phyloP scores from a whole-genome alignment of 2,888 invertebrate species.

The Bugula neritina region DNA sequence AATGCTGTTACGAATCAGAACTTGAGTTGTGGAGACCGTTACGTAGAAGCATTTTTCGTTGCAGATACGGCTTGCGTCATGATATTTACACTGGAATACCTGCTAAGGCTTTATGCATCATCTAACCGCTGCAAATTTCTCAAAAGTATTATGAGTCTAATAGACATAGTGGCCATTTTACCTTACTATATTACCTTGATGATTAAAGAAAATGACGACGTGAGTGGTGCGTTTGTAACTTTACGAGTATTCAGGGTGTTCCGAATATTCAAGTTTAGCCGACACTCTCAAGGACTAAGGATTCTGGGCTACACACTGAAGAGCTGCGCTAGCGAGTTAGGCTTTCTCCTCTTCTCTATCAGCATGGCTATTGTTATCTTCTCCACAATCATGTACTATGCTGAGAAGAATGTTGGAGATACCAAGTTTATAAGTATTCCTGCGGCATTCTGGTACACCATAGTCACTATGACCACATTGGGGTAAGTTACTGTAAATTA shows the following conservation, averaged over 20 bases:
- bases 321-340: constrained; percentile 96
- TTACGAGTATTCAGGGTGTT: constrained; percentile 97
- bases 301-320: constrained; percentile 99
- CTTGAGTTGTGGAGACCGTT: constrained; percentile 87
- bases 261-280: constrained; percentile 99
- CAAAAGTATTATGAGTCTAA: constrained; percentile 96
- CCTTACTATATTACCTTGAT: constrained; percentile 98
- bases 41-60: constrained; percentile 89
- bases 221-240: constrained; percentile 97
- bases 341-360: constrained; percentile 96
- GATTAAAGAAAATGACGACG: constrained; percentile 95
- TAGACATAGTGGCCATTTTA: constrained; percentile 97
- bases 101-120: constrained; percentile 87
- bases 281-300: constrained; percentile 95
- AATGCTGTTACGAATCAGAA: constrained; percentile 56
- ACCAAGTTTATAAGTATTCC: constrained; percentile 99
- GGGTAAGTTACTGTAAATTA: constrained; percentile 89
- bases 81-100: constrained; percentile 98
- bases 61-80: constrained; percentile 99
- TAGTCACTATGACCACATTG: constrained; percentile 98
- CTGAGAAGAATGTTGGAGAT: constrained; percentile 94
- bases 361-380: constrained; percentile 99
- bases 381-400: constrained; percentile 99
- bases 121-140: constrained; percentile 96
- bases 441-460: constrained; percentile 99